Conservation (phyloP, 2,888 invertebrate species). For the Parochlus steinenii region DNA sequence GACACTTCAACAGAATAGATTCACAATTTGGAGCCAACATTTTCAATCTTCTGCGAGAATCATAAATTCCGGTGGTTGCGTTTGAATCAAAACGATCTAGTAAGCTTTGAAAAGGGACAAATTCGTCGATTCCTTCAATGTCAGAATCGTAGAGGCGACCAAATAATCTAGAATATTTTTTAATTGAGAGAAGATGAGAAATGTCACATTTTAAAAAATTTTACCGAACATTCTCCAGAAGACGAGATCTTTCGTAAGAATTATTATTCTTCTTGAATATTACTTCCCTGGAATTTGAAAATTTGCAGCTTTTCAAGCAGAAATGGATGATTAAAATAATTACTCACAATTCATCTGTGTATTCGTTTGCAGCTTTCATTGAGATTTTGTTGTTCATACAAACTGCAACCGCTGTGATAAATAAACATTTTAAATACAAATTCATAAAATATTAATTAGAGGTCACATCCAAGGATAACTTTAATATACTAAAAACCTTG, state of each 20-base stretch:
- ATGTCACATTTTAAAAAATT: no score
- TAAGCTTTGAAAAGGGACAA: constrained; percentile 19
- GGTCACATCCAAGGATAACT: no score
- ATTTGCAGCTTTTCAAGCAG: constrained; percentile 7
- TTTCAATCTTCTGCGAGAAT: constrained; percentile 19
- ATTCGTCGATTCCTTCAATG: constrained; percentile 14
- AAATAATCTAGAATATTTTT: constrained; percentile 10
- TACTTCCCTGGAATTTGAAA: constrained; percentile 4
- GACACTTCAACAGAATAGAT: constrained; percentile 33
- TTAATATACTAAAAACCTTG: no score
- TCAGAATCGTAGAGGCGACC: constrained; percentile 17
- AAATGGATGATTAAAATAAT: constrained; percentile 2
- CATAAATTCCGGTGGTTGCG: constrained; percentile 18
- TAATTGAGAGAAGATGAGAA: background rate
- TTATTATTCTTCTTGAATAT: background rate
- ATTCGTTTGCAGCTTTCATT: constrained; percentile 23
- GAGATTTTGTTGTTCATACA: constrained; percentile 41
- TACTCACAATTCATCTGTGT: constrained; percentile 30
- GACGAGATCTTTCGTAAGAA: no score
- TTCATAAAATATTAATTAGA: no score
- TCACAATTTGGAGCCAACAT: constrained; percentile 30
- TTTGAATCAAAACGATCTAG: constrained; percentile 17
- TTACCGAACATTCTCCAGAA: no score
- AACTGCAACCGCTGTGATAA: constrained; percentile 39
- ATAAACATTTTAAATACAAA: no score